Evolutionary conservation across 2,888 invertebrate species (phyloP).

Genomic region (Frankliniella intonsa): DNA sequence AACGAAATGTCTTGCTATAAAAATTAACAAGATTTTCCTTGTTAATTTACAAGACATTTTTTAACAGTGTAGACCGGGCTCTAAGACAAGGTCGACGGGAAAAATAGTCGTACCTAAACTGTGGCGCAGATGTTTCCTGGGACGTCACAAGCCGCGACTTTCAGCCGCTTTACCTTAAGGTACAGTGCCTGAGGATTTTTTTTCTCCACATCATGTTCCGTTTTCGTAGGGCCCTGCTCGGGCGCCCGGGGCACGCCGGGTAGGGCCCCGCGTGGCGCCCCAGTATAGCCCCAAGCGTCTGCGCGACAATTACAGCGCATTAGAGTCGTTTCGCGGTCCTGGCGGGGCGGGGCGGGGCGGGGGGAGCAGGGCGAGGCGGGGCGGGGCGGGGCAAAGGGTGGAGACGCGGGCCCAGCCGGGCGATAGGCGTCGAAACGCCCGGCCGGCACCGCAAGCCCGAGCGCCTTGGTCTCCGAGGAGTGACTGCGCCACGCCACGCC

Average conservation of each 20-base stretch:
- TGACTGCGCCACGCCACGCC: not conserved
- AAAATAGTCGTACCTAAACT: too few species aligned
- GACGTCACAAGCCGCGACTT: too few species aligned
- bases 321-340: constrained; percentile 24
- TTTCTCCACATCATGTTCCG: too few species aligned
- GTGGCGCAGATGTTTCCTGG: too few species aligned
- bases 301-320: constrained; percentile 26
- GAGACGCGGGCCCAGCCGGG: not conserved
- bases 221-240: not conserved
- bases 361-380: not conserved
- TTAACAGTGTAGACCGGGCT: too few species aligned
- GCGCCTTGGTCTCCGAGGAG: not conserved
- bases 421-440: not conserved
- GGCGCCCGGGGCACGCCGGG: not conserved
- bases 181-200: too few species aligned
- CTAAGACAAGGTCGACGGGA: too few species aligned
- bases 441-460: not conserved
- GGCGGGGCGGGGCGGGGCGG: constrained; percentile 1
- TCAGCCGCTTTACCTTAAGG: too few species aligned
- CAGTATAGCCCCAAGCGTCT: not conserved
- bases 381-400: not conserved
- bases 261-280: constrained; percentile 2
- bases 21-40: too few species aligned
- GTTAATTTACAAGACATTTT: too few species aligned
- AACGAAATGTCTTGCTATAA: too few species aligned